Evolutionary conservation across 2,888 invertebrate species (phyloP).

Genomic region (Hydropsyche betteni): DNA sequence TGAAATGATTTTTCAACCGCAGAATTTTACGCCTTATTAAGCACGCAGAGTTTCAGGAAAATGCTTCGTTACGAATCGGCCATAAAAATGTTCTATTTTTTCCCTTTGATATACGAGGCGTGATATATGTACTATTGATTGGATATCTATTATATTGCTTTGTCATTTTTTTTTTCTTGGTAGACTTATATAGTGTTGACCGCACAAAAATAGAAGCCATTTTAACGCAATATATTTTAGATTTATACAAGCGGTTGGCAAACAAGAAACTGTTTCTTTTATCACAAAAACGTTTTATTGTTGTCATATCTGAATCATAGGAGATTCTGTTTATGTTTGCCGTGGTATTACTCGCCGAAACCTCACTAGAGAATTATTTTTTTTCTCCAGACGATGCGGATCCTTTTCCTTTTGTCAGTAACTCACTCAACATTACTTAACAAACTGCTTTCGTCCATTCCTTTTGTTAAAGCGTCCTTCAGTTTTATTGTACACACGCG

Average conservation of each 20-base stretch:
- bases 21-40: conserved; percentile 24
- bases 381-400: conserved; percentile 1
- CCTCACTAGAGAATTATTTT: conserved; percentile 13
- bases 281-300: conserved; percentile 16
- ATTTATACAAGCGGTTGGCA: neutral
- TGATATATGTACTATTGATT: no score
- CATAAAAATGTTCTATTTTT: no score
- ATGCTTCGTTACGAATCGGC: no score
- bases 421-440: conserved; percentile 23
- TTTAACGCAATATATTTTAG: no score
- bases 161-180: no score
- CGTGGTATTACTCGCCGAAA: neutral
- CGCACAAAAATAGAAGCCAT: no score
- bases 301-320: conserved; percentile 3
- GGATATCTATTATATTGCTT: no score
- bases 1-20: conserved; percentile 33
- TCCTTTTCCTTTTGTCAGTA: conserved; percentile 13
- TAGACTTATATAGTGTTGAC: no score
- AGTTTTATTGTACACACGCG: neutral
- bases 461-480: conserved; percentile 18
- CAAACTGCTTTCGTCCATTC: conserved; percentile 9
- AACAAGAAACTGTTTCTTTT: conserved; percentile 2
- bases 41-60: neutral
- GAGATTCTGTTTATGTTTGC: neutral
- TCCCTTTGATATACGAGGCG: no score